These are phyloP conservation scores for Drosophila asahinai DNA, from an alignment of 1,140 invertebrate species.

Conservation along the genomic window DNA sequence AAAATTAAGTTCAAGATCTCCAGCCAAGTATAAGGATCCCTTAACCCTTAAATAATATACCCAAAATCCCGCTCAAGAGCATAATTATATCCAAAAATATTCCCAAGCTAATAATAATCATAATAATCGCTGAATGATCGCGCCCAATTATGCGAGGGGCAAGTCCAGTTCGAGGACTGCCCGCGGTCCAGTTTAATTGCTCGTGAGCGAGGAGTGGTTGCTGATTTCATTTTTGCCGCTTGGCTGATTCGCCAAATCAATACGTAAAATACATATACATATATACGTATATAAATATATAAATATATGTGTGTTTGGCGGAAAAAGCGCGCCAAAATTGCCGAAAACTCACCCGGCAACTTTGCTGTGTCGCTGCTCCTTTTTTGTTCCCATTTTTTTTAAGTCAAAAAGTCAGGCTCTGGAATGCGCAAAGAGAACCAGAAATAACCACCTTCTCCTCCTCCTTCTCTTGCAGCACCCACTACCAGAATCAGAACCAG, in stretches of 20 bases:
- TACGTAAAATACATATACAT: neutral
- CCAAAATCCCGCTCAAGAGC: neutral
- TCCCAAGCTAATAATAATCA: neutral
- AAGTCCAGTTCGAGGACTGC: constrained; percentile 35
- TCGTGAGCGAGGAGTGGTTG: constrained; percentile 24
- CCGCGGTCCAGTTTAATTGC: constrained; percentile 44
- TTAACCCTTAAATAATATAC: neutral
- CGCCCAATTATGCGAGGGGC: constrained; percentile 10
- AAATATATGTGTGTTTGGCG: constrained; percentile 11
- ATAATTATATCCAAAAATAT: neutral
- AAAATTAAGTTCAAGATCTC: neutral
- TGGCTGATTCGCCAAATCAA: constrained; percentile 52
- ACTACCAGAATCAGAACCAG: constrained; percentile 25
- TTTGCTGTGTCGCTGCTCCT: constrained; percentile 28
- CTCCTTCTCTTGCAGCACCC: constrained; percentile 55
- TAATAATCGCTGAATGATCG: neutral
- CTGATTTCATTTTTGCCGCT: constrained; percentile 69
- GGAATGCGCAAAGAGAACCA: constrained; percentile 31
- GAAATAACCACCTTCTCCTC: constrained; percentile 32
- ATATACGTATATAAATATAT: neutral
- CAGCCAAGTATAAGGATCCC: neutral
- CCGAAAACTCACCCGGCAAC: constrained; percentile 60
- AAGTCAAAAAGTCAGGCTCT: constrained; percentile 17
- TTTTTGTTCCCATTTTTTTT: neutral
- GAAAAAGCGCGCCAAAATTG: constrained; percentile 68